Evolutionary conservation across 2,797 vertebrate genomes (phyloP).

Genomic region (Crocodylus rhombifer): DNA sequence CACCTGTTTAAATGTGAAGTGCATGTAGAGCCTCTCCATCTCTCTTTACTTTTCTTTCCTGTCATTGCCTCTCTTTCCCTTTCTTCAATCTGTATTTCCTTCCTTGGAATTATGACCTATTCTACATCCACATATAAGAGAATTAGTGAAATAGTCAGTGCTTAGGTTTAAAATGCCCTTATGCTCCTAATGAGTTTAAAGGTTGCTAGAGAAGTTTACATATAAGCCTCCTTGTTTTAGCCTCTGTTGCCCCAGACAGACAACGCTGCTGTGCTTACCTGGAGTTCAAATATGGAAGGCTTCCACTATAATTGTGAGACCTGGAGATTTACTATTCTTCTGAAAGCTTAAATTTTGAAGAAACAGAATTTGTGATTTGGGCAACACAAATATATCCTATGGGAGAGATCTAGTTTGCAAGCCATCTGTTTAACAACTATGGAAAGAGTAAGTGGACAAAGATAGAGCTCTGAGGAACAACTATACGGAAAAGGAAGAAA

Average conservation of each 20-base stretch:
- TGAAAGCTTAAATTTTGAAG: not conserved
- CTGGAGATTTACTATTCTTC: not conserved
- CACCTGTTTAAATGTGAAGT: no score
- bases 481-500: not conserved
- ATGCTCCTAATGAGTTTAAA: not conserved
- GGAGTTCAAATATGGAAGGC: not conserved
- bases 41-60: fast-evolving
- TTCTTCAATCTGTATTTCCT: not conserved
- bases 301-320: not conserved
- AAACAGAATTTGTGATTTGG: not conserved
- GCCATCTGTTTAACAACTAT: not conserved
- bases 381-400: not conserved
- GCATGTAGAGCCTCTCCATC: not conserved
- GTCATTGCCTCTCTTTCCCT: not conserved
- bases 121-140: not conserved
- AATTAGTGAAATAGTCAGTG: not conserved
- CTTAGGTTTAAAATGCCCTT: not conserved
- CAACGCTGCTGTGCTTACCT: not conserved
- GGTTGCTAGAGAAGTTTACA: not conserved
- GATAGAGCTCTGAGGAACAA: not conserved
- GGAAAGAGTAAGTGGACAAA: not conserved
- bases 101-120: not conserved
- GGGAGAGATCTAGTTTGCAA: not conserved
- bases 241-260: not conserved
- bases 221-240: not conserved